These are phyloP conservation scores for Lordiphosa collinella DNA, from an alignment of 1,140 invertebrate genomes.

Conservation along the genomic window DNA sequence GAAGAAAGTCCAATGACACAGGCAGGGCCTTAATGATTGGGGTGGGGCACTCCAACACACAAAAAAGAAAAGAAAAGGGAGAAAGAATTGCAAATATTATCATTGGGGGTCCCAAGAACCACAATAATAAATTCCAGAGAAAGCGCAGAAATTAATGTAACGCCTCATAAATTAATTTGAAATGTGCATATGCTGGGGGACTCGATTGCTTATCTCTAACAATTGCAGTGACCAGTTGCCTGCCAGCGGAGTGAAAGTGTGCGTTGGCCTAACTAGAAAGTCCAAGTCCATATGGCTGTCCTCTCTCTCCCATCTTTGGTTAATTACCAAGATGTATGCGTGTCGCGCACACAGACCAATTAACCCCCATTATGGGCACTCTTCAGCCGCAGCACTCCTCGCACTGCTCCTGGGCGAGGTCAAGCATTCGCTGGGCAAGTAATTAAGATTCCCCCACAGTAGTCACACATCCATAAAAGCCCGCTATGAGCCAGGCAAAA, in stretches of 20 bases:
- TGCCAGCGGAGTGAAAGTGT: constrained; percentile 44
- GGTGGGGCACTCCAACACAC: constrained; percentile 2
- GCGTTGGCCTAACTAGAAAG: constrained; percentile 27
- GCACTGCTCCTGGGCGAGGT: constrained; percentile 59
- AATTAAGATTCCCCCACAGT: constrained; percentile 70
- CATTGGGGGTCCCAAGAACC: constrained; percentile 6
- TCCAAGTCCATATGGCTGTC: constrained; percentile 43
- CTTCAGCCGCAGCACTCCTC: constrained; percentile 32
- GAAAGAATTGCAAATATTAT: constrained; percentile 26
- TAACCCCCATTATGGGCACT: constrained; percentile 78
- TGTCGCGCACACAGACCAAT: constrained; percentile 79
- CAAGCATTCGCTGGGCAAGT: constrained; percentile 65
- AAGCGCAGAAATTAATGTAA: constrained; percentile 64
- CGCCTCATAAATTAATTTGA: constrained; percentile 75
- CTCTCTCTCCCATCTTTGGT: constrained; percentile 50
- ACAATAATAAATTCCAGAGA: constrained; percentile 52
- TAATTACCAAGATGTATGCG: constrained; percentile 79
- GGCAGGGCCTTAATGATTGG: neutral
- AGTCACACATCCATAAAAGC: constrained; percentile 50
- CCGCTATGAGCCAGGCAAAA: constrained; percentile 32
- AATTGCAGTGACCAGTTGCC: constrained; percentile 9
- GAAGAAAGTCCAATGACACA: constrained; percentile 75
- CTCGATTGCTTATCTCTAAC: constrained; percentile 29
- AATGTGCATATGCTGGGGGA: constrained; percentile 45
- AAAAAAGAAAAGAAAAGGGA: constrained; percentile 6